Conservation (phyloP, 2,888 invertebrate genomes). For the Pilophorus perplexus region DNA sequence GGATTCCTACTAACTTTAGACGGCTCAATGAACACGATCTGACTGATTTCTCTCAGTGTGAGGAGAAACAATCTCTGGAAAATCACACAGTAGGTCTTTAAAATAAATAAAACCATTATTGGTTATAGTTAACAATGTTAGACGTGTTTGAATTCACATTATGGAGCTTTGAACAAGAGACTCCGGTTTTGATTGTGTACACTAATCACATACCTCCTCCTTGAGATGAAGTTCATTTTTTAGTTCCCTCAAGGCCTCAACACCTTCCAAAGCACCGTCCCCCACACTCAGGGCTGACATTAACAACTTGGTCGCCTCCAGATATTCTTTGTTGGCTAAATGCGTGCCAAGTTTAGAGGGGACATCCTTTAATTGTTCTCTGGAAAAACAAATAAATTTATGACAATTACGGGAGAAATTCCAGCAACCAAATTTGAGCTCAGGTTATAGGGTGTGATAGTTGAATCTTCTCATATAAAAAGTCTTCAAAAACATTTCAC, state of each 20-base stretch:
- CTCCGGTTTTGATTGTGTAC: too few relatives aligned
- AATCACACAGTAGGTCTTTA: too few relatives aligned
- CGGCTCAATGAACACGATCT: slow-evolving; percentile 67
- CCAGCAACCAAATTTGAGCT: too few relatives aligned
- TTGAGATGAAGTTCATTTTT: slow-evolving; percentile 69
- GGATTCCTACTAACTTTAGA: slow-evolving; percentile 52
- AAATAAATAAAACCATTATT: too few relatives aligned
- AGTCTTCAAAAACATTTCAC: neutral
- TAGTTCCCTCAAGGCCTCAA: slow-evolving; percentile 80
- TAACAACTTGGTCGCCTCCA: slow-evolving; percentile 77
- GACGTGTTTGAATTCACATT: too few relatives aligned
- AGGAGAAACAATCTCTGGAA: slow-evolving; percentile 64
- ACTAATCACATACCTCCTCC: slow-evolving; percentile 62
- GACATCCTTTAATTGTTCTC: slow-evolving; percentile 72
- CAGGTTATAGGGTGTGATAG: too few relatives aligned
- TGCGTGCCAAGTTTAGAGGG: slow-evolving; percentile 65
- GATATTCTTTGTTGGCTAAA: slow-evolving; percentile 71
- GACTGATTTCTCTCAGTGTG: slow-evolving; percentile 68
- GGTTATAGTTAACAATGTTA: too few relatives aligned
- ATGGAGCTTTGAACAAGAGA: too few relatives aligned
- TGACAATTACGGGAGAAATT: too few relatives aligned
- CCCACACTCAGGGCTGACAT: slow-evolving; percentile 67
- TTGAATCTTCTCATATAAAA: slow-evolving; percentile 19
- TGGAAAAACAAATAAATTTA: slow-evolving; percentile 52
- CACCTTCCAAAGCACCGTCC: slow-evolving; percentile 71